Evolutionary conservation across 2,888 invertebrate species (phyloP), one percentile per base, ranked within the genome.

Genomic region (Poecilobothrus nobilitatus): DNA sequence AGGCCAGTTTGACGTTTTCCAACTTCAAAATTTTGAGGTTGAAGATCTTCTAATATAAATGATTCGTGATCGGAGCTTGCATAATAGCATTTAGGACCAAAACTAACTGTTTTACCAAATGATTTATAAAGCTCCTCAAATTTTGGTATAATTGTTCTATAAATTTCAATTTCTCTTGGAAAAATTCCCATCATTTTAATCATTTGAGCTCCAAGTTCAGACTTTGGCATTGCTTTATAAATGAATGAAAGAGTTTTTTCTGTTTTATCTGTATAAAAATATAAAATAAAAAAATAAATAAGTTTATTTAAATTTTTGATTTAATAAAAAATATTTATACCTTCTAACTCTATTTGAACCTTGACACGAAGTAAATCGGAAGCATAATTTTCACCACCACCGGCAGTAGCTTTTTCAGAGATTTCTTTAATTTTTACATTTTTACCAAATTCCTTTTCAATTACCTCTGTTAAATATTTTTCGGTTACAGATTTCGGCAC

Each of bases 131-230:
- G 73, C 1, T 70, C 68, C 65, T 79, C 79, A 62, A 80, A 80
- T 3, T 76, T 75, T 0, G 77, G 78, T 21, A 80, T 68, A 65
- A 75, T 77, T 10, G 71, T 66, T 41, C 75, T 74, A 61, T 81
- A 81, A 78, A 80, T 79, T 64, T 76, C 70, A 22, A 74, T 76
- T 70, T 81, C 81, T 67, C 78, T 80, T 20, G 78, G 78, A 65
- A 80, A 80, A 68, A 71, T 66, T 7, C 74, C 53, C 20, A 71
- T 67, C 62, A 27, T 53, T 37, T 66, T 62, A 10, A 79, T 66
- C 18, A 78, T 74, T 37, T 73, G 73, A 1, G 75, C 74, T 75
- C 78, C 64, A 6, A 73, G 66, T 44, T 76, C 75, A 44, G 76
- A 75, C 67, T 66, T 69, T 66, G 76, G 76, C 66, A 74, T 76